Evolutionary conservation across 1,140 invertebrate species (phyloP), one percentile per base, ranked within the genome.

Genomic region (Hyles euphorbiae): DNA sequence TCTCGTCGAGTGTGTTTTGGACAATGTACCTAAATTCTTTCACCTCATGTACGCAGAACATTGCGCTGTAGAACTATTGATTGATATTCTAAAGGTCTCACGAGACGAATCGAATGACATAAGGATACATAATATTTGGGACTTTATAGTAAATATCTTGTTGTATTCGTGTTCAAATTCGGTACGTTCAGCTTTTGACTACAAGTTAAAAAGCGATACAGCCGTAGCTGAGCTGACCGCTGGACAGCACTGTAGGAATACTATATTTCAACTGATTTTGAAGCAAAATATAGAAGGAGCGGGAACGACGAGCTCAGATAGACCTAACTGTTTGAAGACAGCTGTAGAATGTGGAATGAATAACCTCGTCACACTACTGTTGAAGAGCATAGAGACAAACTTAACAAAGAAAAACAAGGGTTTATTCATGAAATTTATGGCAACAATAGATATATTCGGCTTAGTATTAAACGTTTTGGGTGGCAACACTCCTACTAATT

Each of bases 41-140:
- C 53, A 67, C 32, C 22, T 53, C 9, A 5, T 63, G 22, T 63
- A 62, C 36, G 60, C 60, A 2, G 65, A 67, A 50, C 62, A 67
- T 40, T 62, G 61, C 45, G 10, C 47, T 5, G 46, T 60, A n/a
- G 60, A 67, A 50, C 43, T 34, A 3, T 43, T 53, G 4, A 43
- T 47, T 4, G 57, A 67, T 44, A 8, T 67, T 12, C 3, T 63
- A 5, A 67, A 67, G 40, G 0, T n/a, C 4, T 9, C 60, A 0
- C 47, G 8, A 4, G 33, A 9, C 5, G 9, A 48, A 3, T 2
- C 22, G 22, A 34, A 36, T 12, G 34, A 54, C 10, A 36, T 54
- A 12, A 51, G 45, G 46, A 3, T 48, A 2, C 22, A 48, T 9
- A 46, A 53, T 33, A 5, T 60, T 3, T 67, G 65, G 65, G 40